Base-by-base conservation (phyloP, 2,888 invertebrate genomes). In the Latrodectus elegans region DNA sequence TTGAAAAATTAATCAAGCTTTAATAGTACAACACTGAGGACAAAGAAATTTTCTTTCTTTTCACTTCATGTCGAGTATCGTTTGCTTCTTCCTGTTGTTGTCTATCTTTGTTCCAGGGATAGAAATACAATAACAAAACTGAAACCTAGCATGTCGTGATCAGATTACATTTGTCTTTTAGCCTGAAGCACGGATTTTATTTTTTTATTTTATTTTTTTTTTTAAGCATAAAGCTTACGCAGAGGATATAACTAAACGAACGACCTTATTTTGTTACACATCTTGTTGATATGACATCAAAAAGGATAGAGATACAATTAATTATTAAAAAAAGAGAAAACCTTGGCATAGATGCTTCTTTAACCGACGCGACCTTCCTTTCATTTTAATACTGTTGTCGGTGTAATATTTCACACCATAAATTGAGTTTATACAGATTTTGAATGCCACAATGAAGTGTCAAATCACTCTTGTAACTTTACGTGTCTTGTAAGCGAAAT, bases 331-430 rank as follows among this genome's bases (percentile, higher is more conserved):
- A 73, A 87, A 70, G 75, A 73, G 81, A 67, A 75, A 86, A 77
- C 86, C 86, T 87, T 87, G 86, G 77, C 86, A 87, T 68, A 87
- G 81, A 81, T 87, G 86, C 49, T 80, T 68, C 55, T 64, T 77
- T 87, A 77, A 68, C 67, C 72, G 76, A 22, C 76, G 15, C 76
- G 80, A 67, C 79, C 77, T 77, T 86, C 74, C 75, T 72, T 55
- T 65, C 15, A 64, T 74, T 17, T 74, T 84, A 84, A 64, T 14
- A 68, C 67, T 68, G 26, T 75, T 81, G 26, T 81, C 51, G 80
- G 64, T 80, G 26, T 71, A n/a, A 68, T 68, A 26, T 68, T 72
- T 72, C 80, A 22, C 60, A 71, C 38, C 71, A 71, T 72, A 12
- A 26, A 72, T 72, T 71, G 55, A 26, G 55, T 55, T 22, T 68